Evolutionary conservation across 2,797 vertebrate genomes (phyloP), one percentile per base, ranked within the genome.

Genomic region (Semaprochilodus insignis): DNA sequence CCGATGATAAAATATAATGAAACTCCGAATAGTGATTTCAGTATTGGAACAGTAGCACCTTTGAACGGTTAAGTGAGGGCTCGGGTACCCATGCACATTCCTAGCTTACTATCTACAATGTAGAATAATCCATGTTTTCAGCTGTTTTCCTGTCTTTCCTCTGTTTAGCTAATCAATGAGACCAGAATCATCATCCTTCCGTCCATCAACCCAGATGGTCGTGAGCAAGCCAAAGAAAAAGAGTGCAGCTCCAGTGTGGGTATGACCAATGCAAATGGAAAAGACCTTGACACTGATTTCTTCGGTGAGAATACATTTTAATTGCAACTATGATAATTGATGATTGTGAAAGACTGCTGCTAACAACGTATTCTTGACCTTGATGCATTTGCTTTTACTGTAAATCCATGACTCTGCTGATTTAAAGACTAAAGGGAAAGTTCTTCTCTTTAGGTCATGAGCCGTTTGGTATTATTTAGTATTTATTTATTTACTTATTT

Each of bases 141-240:
- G 27, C 4, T 52, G 16, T 19, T 2, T 21, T 16, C 23, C 6
- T 78, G 15, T 85, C 19, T 44, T 5, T 87, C 76, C 85, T 14
- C 0, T 2, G 34, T 6, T 66, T 52, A 99, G 98, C 92, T 99
- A 84, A 95, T 99, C 85, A 96, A 99, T 83, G 92, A 96, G 85
- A 99, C 97, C 0, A 94, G 94, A 85, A 99, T 99, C 84, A 92
- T 99, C 86, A 97, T 99, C 54, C 95, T 99, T 78, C 98, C 98
- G 6, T 97, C 96, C 71, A 93, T 99, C 84, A 99, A 99, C 88
- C 98, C 98, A 0, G 98, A 99, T 0, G 98, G 98, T 1, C 94
- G 97, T 1, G 97, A 97, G 85, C 82, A 93, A 76, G 97, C 98
- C 0, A 92, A 93, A 77, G 97, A 99, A 90, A 96, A 93, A 74